Base-by-base conservation (phyloP, 2,113 vertebrate species). In the Heteronetta atricapilla region DNA sequence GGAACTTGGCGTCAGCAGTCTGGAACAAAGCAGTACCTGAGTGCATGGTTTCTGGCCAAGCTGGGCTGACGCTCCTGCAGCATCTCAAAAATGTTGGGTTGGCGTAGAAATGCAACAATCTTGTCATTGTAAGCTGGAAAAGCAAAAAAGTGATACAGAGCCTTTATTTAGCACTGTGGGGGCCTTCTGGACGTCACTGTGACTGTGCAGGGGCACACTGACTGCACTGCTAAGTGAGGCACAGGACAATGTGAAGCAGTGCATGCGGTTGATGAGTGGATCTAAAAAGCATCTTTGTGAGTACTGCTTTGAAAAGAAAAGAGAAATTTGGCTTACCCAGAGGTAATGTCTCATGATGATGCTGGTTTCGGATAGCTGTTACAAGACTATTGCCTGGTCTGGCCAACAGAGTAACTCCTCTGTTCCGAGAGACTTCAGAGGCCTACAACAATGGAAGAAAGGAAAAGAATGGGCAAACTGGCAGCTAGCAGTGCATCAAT, bases 11-110 rank as follows among this genome's bases (percentile, higher is more conserved):
- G 73, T 83, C 3, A 82, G 38, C 22, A 62, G 10, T 25, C 25
- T 70, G 23, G 20, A 56, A 74, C 52, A 50, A 88, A 56, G 22
- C 2, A 2, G 53, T 97, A 99, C 99, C 99, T 99, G 97, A 99
- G 98, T 20, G 98, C 96, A 9, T 99, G 99, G 96, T 99, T 99
- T 95, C 98, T 98, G 94, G 98, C 98, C 75, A 99, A 98, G 95
- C 99, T 99, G 56, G 99, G 99, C 96, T 99, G 99, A 72, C 99
- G 98, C 74, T 99, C 99, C 97, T 99, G 99, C 74, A 99, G 97
- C 98, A 99, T 99, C 96, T 99, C 99, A 93, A 99, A 99, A 93
- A 99, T 98, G 97, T 99, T 99, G 29, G 99, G 98, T 92, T 99
- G 99, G 74, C 99, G 99, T 48, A 99, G 98, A 97, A 99, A 99